Evolutionary conservation across 1,140 invertebrate genomes (phyloP).

Genomic region (Ladona fulva): DNA sequence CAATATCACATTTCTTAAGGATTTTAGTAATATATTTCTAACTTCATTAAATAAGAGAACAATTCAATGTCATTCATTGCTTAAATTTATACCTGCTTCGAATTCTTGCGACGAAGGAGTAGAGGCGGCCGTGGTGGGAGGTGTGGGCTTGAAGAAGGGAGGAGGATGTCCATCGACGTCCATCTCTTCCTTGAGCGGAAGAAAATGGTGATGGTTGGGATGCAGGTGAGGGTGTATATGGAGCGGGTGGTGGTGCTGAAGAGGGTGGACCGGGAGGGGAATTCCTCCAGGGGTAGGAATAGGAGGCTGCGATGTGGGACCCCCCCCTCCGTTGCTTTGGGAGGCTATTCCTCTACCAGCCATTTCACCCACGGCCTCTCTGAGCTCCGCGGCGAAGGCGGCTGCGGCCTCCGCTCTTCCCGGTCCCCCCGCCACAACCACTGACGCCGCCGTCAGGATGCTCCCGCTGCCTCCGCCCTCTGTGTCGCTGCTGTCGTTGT

Average conservation of each 20-base stretch:
- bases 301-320: not conserved
- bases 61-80: too few species aligned
- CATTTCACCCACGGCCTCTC: not conserved
- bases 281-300: not conserved
- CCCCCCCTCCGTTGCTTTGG: not conserved
- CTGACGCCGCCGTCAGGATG: constrained; percentile 17
- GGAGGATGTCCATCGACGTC: not conserved
- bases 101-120: constrained; percentile 12
- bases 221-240: not conserved
- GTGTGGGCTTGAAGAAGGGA: constrained; percentile 8
- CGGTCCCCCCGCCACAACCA: constrained; percentile 27
- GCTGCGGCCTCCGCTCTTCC: not conserved
- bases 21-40: too few species aligned
- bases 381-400: not conserved
- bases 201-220: constrained; percentile 28
- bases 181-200: constrained; percentile 33
- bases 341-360: not conserved
- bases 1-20: too few species aligned
- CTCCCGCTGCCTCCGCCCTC: constrained; percentile 31
- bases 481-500: constrained; percentile 42
- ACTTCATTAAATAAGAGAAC: too few species aligned
- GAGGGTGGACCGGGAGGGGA: not conserved
- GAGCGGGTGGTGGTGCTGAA: not conserved
- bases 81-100: constrained; percentile 12
- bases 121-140: not conserved